Base-by-base conservation (phyloP, 2,888 invertebrate species). In the Arge pagana region DNA sequence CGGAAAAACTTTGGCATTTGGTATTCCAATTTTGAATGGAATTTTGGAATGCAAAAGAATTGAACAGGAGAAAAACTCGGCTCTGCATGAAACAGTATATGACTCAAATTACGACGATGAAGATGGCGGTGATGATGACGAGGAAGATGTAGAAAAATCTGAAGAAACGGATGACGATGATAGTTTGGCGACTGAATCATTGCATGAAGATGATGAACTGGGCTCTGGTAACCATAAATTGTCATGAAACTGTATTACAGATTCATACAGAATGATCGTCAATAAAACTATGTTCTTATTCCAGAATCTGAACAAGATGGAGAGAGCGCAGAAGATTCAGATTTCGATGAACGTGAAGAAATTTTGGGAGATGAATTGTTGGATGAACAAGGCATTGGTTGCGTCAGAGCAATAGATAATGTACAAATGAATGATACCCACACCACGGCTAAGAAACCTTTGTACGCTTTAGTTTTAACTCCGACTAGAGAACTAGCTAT, bases 1-100 rank as follows among this genome's bases (percentile, higher is more conserved):
- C 77, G 99, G 99, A 0, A 99, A 99, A 81, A 99, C 99, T 0
- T 79, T 99, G 45, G 98, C 98, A 0, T 99, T 98, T 80, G 96
- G 93, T 0, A 89, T 99, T 53, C 99, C 99, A 7, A 88, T 99
- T 33, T 78, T 99, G 52, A 81, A 86, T 48, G 92, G 93, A 11
- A 95, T 97, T 57, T 78, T 96, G 62, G 83, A 87, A 65, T n/a
- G n/a, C n/a, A n/a, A n/a, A n/a, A n/a, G n/a, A n/a, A n/a, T n/a
- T n/a, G n/a, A n/a, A 16, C 77, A 77, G 68, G 77, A 78, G 36
- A 71, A 70, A 63, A 73, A 78, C 49, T 37, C 48, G 1, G 77
- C 76, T n/a, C 55, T 77, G 77, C 54, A 56, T 70, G 7, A 78
- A 79, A 66, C 55, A 80, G 28, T 80, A 79, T 35, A 30, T 4